Evolutionary conservation across 2,888 invertebrate genomes (phyloP).

Genomic region (Prosopocoilus inquinatus): DNA sequence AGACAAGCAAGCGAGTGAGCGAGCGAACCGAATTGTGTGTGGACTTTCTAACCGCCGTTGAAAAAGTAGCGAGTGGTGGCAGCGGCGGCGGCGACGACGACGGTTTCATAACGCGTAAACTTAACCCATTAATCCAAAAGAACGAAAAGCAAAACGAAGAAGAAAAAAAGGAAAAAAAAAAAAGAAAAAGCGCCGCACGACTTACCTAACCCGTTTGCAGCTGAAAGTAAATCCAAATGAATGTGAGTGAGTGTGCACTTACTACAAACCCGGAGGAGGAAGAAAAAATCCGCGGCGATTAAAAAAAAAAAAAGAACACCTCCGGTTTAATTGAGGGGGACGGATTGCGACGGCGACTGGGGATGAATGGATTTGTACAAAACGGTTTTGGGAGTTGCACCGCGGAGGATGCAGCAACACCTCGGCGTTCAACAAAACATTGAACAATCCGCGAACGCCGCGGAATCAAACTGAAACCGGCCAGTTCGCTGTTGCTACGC

Average conservation of each 20-base stretch:
- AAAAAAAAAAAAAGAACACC: slow-evolving; percentile 11
- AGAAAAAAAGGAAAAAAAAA: slow-evolving; percentile 9
- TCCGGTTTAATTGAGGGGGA: slow-evolving; percentile 11
- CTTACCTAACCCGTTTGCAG: slow-evolving; percentile 18
- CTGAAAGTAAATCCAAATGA: slow-evolving; percentile 14
- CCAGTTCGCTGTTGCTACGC: slow-evolving; percentile 17
- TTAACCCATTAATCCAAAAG: slow-evolving; percentile 6
- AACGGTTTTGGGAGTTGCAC: slow-evolving; percentile 15
- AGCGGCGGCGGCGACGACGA: not conserved
- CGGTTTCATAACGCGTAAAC: slow-evolving; percentile 9
- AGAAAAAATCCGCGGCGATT: no score
- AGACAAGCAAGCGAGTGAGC: not conserved
- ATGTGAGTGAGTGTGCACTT: slow-evolving; percentile 9
- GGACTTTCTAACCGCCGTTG: no score
- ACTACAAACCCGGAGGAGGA: slow-evolving; percentile 3
- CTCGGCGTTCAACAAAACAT: slow-evolving; percentile 20
- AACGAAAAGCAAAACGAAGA: not conserved
- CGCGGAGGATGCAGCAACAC: slow-evolving; percentile 12
- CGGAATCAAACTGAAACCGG: slow-evolving; percentile 18
- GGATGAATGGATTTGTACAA: slow-evolving; percentile 6
- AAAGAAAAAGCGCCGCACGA: slow-evolving; percentile 16
- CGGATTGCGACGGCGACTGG: slow-evolving; percentile 4
- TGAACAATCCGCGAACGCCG: slow-evolving; percentile 15
- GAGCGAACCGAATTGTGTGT: not conserved
- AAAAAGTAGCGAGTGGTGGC: not conserved